These are phyloP conservation scores for Gambusia yucatana DNA, from an alignment of 2,797 vertebrate species.

Conservation along the genomic window DNA sequence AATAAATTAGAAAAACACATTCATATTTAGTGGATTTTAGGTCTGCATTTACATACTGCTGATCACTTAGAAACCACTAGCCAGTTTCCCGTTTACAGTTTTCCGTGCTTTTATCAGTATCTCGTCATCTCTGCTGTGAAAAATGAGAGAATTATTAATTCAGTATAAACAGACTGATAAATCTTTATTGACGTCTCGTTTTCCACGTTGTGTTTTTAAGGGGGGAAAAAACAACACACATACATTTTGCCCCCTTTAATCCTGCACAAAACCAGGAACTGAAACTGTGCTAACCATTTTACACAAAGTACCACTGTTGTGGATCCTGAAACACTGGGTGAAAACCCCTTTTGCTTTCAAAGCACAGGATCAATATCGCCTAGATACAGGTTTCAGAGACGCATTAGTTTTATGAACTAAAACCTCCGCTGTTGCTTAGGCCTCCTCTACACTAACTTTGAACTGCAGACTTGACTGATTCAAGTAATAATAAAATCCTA, in stretches of 20 bases:
- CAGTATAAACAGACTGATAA: background rate
- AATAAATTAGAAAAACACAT: background rate
- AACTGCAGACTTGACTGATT: conserved; percentile 67
- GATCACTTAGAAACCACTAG: conserved; percentile 20
- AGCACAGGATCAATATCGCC: conserved; percentile 64
- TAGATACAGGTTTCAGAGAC: conserved; percentile 65
- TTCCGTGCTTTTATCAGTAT: conserved; percentile 25
- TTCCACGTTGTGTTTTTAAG: background rate
- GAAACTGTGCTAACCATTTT: conserved; percentile 55
- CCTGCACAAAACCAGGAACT: conserved; percentile 37
- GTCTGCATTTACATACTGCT: conserved; percentile 22
- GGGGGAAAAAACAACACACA: background rate
- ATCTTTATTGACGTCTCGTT: background rate
- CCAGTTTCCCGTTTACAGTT: conserved; percentile 44
- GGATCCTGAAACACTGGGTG: conserved; percentile 47
- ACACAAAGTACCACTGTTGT: conserved; percentile 47
- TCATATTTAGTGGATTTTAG: conserved; percentile 11
- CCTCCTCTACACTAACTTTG: conserved; percentile 52
- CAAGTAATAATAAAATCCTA: conserved; percentile 76
- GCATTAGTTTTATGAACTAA: conserved; percentile 74
- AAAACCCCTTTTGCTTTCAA: conserved; percentile 53
- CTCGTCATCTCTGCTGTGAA: background rate
- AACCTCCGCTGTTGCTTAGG: conserved; percentile 59
- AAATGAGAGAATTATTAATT: background rate
- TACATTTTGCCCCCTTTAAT: conserved; percentile 14